Evolutionary conservation across 2,113 vertebrate genomes (phyloP).

Genomic region (Uropsilus gracilis): DNA sequence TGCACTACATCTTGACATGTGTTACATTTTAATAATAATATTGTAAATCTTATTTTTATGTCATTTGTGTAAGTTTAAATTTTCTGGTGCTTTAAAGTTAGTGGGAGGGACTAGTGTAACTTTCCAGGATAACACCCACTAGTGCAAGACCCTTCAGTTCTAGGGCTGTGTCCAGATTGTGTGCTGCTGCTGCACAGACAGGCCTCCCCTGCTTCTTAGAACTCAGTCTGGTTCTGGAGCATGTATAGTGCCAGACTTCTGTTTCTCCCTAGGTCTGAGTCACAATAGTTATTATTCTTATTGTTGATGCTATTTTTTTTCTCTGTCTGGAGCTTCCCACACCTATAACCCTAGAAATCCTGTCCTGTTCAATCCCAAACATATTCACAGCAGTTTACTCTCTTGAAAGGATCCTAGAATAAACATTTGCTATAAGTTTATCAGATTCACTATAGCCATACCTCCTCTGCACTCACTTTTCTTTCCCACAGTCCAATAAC

Average conservation of each 20-base stretch:
- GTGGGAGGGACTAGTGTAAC: not conserved
- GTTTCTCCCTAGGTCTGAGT: not conserved
- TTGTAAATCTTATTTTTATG: not conserved
- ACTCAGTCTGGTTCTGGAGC: not conserved
- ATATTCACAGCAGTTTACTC: not conserved
- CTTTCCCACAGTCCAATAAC: not conserved
- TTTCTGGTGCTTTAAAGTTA: not conserved
- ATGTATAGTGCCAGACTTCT: not conserved
- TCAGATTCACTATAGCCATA: not conserved
- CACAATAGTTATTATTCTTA: not conserved
- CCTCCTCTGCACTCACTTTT: not conserved
- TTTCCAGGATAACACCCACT: not conserved
- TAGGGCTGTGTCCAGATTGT: not conserved
- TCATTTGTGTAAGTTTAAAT: not conserved
- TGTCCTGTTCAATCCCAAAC: not conserved
- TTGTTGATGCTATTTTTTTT: not conserved
- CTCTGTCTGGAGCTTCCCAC: not conserved
- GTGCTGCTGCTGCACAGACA: not conserved
- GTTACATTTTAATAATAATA: not conserved
- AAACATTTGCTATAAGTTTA: not conserved
- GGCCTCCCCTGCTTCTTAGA: not conserved
- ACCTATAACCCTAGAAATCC: not conserved
- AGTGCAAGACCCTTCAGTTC: not conserved
- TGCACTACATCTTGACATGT: not conserved
- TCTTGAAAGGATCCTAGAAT: not conserved